Percentiles rank a stretch among this genome's conserved stretches.
These are phyloP conservation scores for Pantherophis alleghaniensis DNA, from an alignment of 2,797 vertebrate species.

Conservation along the genomic window DNA sequence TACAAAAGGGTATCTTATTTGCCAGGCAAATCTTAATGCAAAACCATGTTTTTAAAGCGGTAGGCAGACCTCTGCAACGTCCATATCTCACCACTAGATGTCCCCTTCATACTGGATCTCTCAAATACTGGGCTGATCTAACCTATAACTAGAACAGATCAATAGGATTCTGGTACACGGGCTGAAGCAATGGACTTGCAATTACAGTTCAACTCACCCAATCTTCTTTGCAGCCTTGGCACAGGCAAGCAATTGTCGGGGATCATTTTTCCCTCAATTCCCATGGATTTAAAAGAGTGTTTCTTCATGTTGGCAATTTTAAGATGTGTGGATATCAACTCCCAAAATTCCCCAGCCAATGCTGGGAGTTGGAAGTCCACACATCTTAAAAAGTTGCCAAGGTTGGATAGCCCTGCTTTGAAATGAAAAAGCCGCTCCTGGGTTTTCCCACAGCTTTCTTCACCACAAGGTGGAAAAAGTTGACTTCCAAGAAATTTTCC, in stretches of 20 bases:
- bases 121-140: not conserved
- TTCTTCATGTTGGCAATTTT: not conserved
- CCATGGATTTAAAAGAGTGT: not conserved
- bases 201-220: not conserved
- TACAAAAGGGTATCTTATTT: not conserved
- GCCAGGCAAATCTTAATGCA: not conserved
- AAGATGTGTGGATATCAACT: not conserved
- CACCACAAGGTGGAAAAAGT: not conserved
- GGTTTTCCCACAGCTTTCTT: not conserved
- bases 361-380: not conserved
- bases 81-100: constrained; percentile 52
- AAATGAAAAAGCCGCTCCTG: not conserved
- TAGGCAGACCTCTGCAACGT: not conserved
- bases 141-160: not conserved
- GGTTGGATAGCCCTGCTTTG: not conserved
- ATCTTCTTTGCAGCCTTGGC: not conserved
- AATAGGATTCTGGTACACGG: no score
- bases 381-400: not conserved
- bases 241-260: not conserved
- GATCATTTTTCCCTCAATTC: not conserved
- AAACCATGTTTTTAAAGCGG: not conserved
- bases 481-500: not conserved
- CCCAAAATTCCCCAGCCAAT: not conserved
- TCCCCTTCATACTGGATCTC: constrained; percentile 15
- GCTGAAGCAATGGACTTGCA: not conserved